Conservation (phyloP, 1,140 invertebrate species). For the Ericerus pela region DNA sequence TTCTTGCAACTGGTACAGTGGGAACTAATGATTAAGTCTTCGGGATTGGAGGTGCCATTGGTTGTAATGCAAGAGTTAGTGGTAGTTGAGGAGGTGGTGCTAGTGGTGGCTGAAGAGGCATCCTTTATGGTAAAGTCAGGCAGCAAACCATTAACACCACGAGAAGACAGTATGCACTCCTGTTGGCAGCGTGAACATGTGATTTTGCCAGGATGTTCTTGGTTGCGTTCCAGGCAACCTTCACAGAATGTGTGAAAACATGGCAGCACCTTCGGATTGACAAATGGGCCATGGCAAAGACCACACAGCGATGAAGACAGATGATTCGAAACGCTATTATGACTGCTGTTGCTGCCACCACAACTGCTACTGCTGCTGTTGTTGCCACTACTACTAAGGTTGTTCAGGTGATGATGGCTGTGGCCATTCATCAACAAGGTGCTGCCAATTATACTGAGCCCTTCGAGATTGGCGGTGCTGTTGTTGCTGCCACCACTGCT, state of each 20-base stretch:
- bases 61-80: background rate
- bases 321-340: conserved; percentile 19
- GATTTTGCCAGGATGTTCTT: conserved; percentile 59
- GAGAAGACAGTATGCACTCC: conserved; percentile 44
- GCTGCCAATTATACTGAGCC: no score
- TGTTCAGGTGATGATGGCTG: conserved; percentile 18
- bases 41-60: conserved; percentile 14
- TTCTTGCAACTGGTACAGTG: conserved; percentile 78
- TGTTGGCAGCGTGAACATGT: conserved; percentile 65
- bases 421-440: no score
- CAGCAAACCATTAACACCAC: conserved; percentile 44
- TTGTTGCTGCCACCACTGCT: conserved; percentile 51
- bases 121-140: conserved; percentile 51
- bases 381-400: conserved; percentile 13
- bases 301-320: conserved; percentile 41
- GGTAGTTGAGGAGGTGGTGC: conserved; percentile 3
- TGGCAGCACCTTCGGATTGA: conserved; percentile 52
- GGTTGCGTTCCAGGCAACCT: conserved; percentile 55
- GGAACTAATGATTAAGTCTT: conserved; percentile 29
- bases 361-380: conserved; percentile 21
- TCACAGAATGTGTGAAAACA: conserved; percentile 75
- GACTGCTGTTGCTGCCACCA: conserved; percentile 16
- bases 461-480: conserved; percentile 62
- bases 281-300: conserved; percentile 62
- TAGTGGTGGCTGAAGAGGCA: conserved; percentile 29